A percentile compares a stretch with the other conserved stretches of the same genome.
phyloP scores from a whole-genome alignment of 2,113 vertebrate species.

The Sitta europaea region DNA sequence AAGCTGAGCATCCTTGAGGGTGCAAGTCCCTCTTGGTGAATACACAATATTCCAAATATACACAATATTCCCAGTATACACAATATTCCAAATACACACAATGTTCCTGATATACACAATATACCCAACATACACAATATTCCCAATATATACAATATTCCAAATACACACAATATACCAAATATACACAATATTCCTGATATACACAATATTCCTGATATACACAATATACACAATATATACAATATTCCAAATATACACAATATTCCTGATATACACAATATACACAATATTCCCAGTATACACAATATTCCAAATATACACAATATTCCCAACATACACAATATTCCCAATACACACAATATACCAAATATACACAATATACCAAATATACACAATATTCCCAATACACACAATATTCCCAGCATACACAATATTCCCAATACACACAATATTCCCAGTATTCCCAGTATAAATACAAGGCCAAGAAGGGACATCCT shows the following conservation, averaged over 20 bases:
- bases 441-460: not conserved
- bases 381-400: too few relatives aligned
- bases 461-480: not conserved
- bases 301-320: not conserved
- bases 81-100: not conserved
- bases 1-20: not conserved
- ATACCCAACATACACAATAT: not conserved
- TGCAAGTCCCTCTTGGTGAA: not conserved
- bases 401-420: not conserved
- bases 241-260: too few relatives aligned
- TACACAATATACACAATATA: too few relatives aligned
- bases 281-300: not conserved
- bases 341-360: too few relatives aligned
- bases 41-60: too few relatives aligned
- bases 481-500: too few relatives aligned
- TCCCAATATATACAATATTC: not conserved
- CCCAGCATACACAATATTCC: fast-evolving
- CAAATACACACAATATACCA: not conserved
- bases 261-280: too few relatives aligned
- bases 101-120: not conserved
- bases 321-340: too few relatives aligned
- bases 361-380: too few relatives aligned
- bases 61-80: too few relatives aligned
- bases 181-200: not conserved
- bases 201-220: not conserved